Evolutionary conservation across 2,113 vertebrate species (phyloP).

Genomic region (Ciconia maguari): DNA sequence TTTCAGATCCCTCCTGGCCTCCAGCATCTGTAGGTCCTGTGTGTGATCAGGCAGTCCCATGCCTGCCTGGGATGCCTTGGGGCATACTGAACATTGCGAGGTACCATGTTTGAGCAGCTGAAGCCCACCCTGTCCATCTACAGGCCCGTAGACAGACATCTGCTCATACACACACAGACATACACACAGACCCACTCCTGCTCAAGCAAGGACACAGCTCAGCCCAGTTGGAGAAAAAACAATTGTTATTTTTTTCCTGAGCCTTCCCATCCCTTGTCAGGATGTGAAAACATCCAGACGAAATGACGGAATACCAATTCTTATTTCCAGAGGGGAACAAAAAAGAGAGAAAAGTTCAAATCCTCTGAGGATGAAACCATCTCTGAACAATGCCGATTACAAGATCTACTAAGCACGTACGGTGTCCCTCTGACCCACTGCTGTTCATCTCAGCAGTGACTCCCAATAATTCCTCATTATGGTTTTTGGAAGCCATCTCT

Average conservation of each 20-base stretch:
- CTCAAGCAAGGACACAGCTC: neutral
- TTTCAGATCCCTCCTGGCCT: neutral
- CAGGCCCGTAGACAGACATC: neutral
- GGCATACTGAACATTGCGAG: rapidly evolving
- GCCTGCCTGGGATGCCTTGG: neutral
- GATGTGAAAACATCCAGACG: neutral
- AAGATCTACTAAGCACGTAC: neutral
- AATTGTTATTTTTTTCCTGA: neutral
- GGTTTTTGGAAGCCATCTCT: neutral
- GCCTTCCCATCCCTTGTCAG: neutral
- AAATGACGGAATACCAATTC: neutral
- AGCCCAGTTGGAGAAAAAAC: neutral
- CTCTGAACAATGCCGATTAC: neutral
- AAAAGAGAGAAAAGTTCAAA: neutral
- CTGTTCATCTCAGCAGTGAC: neutral
- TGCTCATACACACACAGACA: rapidly evolving
- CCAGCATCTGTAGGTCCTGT: neutral
- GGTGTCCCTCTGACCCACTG: neutral
- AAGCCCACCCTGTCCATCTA: neutral
- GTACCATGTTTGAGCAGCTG: neutral
- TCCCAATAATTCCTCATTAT: neutral
- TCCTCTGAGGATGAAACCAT: neutral
- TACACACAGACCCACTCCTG: neutral
- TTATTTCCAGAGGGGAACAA: neutral
- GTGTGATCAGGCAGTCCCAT: neutral